Evolutionary conservation across 2,888 invertebrate genomes (phyloP).

Genomic region (Drosophila mimica): DNA sequence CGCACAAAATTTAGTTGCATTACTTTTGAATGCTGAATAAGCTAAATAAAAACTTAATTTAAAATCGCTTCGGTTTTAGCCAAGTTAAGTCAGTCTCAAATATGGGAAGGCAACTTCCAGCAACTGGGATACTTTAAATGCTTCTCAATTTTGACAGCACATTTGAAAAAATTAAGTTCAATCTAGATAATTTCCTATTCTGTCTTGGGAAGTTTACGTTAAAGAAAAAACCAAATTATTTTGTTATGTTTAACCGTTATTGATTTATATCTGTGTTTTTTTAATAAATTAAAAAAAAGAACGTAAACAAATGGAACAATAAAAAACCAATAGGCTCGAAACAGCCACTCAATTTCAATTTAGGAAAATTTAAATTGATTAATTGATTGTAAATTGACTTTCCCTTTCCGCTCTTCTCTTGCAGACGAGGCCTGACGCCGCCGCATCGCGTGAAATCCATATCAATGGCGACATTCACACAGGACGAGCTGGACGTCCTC

Average conservation of each 20-base stretch:
- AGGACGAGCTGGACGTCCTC: slow-evolving; percentile 97
- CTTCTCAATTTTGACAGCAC: neutral
- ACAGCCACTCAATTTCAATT: neutral
- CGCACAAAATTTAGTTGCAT: neutral
- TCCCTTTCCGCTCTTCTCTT: slow-evolving; percentile 79
- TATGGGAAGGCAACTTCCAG: neutral
- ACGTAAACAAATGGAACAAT: neutral
- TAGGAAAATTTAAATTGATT: neutral
- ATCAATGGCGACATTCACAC: slow-evolving; percentile 98
- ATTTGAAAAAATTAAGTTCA: too few species aligned
- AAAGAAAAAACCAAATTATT: neutral
- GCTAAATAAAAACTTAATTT: neutral
- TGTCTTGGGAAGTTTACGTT: neutral
- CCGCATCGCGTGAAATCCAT: slow-evolving; percentile 99
- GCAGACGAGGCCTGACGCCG: slow-evolving; percentile 97
- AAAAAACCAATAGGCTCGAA: neutral
- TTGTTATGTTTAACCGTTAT: neutral
- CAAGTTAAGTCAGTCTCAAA: too few species aligned
- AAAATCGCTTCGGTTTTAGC: neutral
- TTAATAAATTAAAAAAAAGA: neutral
- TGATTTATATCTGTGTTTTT: neutral
- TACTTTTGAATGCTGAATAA: neutral
- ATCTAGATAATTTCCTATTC: neutral
- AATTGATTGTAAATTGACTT: neutral
- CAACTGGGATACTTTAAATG: neutral